phyloP scores from a whole-genome alignment of 2,888 invertebrate genomes.

The Gnatocerus cornutus region DNA sequence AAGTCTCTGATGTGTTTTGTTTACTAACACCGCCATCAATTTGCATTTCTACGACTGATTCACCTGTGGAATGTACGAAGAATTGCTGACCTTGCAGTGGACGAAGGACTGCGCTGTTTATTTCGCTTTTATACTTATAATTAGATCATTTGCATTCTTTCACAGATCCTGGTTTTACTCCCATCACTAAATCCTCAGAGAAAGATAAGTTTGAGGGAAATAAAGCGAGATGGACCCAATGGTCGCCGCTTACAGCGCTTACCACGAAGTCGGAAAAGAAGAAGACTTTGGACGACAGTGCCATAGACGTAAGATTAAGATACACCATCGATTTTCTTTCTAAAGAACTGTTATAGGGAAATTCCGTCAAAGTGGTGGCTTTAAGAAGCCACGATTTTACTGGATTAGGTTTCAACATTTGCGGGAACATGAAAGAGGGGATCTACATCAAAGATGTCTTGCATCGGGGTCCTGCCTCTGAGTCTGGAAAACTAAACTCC shows the following conservation, averaged over 20 bases:
- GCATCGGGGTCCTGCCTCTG: conserved; percentile 90
- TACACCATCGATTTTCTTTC: background rate
- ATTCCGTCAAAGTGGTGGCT: conserved; percentile 78
- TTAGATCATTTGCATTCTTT: conserved; percentile 44
- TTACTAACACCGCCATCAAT: conserved; percentile 42
- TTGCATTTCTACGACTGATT: conserved; percentile 48
- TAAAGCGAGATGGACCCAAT: conserved; percentile 70
- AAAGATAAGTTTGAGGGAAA: conserved; percentile 60
- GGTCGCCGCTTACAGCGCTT: conserved; percentile 70
- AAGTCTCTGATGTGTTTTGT: conserved; percentile 35
- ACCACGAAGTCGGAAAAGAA: conserved; percentile 71
- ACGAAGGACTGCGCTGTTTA: conserved; percentile 41
- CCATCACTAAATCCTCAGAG: conserved; percentile 63
- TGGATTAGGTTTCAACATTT: conserved; percentile 89
- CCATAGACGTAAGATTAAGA: conserved; percentile 70
- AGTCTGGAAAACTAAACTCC: conserved; percentile 85
- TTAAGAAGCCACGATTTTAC: conserved; percentile 91
- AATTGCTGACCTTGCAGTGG: conserved; percentile 44
- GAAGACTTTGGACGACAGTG: conserved; percentile 76
- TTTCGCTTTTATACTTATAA: conserved; percentile 16
- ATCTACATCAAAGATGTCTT: conserved; percentile 91
- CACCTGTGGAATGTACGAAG: conserved; percentile 44
- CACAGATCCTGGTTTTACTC: conserved; percentile 68
- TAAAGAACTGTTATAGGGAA: conserved; percentile 69
- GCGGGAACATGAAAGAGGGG: conserved; percentile 93